Percentiles rank a stretch among this genome's conserved stretches.
phyloP scores from a whole-genome alignment of 1,140 invertebrate species.

The Cotesia glomerata region DNA sequence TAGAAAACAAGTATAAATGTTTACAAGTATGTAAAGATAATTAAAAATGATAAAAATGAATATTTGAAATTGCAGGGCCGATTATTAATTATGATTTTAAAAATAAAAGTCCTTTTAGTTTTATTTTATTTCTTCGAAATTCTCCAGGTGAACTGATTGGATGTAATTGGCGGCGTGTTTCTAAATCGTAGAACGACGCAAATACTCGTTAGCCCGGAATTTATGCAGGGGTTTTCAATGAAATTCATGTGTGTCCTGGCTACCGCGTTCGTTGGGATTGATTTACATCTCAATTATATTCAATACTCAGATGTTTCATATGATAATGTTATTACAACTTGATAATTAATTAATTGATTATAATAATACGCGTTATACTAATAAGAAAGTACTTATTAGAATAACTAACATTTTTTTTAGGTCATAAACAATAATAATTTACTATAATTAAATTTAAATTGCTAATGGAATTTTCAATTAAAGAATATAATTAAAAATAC shows the following conservation, averaged over 20 bases:
- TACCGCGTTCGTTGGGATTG: neutral
- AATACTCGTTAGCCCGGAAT: slow-evolving; percentile 27
- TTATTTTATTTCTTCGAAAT: neutral
- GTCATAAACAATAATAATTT: neutral
- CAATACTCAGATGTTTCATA: no score
- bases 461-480: neutral
- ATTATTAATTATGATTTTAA: no score
- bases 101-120: neutral
- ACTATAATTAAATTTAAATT: neutral
- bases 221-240: slow-evolving; percentile 24
- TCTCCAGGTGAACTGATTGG: neutral
- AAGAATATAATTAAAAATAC: neutral
- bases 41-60: neutral
- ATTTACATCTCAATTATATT: slow-evolving; percentile 25
- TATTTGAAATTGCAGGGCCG: neutral
- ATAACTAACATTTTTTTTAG: neutral
- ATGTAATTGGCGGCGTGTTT: slow-evolving; percentile 21
- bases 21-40: neutral
- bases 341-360: no score
- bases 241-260: slow-evolving; percentile 10
- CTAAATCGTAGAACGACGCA: slow-evolving; percentile 21
- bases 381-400: no score
- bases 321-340: no score
- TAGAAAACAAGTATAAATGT: neutral
- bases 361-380: no score